Evolutionary conservation across 2,888 invertebrate species (phyloP), one percentile per base, ranked within the genome.

Genomic region (Dione vanillae): DNA sequence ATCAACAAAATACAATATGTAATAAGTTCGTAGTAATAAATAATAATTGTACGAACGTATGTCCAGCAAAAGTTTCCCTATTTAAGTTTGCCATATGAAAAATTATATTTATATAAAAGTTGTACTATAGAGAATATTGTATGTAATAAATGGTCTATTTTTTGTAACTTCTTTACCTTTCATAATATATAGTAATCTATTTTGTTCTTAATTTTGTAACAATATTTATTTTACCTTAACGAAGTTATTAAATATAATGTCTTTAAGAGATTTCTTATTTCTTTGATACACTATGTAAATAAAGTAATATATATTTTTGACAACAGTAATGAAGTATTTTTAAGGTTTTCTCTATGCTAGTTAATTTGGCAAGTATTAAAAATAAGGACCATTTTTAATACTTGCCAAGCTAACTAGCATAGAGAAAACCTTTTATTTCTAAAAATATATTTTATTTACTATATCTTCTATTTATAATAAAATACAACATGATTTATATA

Each of bases 41-140:
- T 59, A 59, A 41, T 43, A 43, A 8, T 59, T 59, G 41, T 19
- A 27, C 52, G n/a, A 40, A 19, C 40, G 40, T 58, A 8, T 59
- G 20, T 27, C 41, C 41, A 56, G 37, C n/a, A 37, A 59, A 59
- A 41, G 58, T 41, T 41, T 6, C 12, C 14, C 40, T 58, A 58
- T 41, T 59, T 19, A 58, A 20, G 40, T 20, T 59, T 59, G 19
- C 14, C 11, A 41, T 20, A 41, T 12, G 41, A 59, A 41, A 20
- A 19, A 59, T 14, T 20, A 8, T 41, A 58, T 54, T 54, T n/a
- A 35, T 19, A 40, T 11, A 58, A 40, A 19, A 19, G 40, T 40
- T 58, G 16, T 58, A 12, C 11, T 56, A 16, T n/a, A n/a, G n/a
- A n/a, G n/a, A n/a, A n/a, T n/a, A n/a, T n/a, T n/a, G n/a, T 52